These are phyloP conservation scores for Columba guinea DNA, from an alignment of 2,797 vertebrate species.

Conservation along the genomic window DNA sequence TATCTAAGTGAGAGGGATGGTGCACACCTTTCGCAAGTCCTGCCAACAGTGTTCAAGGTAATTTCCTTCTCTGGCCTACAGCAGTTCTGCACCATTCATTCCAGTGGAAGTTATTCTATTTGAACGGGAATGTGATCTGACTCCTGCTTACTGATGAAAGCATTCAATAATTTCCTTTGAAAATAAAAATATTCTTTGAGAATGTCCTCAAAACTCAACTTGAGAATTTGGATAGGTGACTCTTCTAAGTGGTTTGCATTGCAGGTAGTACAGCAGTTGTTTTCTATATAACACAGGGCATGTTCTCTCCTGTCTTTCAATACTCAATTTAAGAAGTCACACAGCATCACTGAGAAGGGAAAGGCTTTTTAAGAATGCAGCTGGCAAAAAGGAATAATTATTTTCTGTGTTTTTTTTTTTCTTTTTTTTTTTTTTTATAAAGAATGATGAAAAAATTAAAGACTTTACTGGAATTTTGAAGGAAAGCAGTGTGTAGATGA, in stretches of 20 bases:
- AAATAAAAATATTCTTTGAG: neutral
- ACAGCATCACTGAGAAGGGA: neutral
- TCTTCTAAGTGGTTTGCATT: neutral
- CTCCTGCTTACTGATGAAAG: neutral
- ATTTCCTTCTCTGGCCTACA: neutral
- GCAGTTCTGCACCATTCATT: neutral
- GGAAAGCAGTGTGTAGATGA: neutral
- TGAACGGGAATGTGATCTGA: neutral
- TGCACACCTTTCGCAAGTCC: rapidly evolving
- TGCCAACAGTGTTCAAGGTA: neutral
- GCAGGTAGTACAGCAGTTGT: neutral
- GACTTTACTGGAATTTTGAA: neutral
- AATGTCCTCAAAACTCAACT: neutral
- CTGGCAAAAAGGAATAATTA: neutral
- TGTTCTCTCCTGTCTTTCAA: neutral
- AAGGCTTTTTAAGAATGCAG: neutral
- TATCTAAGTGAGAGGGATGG: neutral
- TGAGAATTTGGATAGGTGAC: neutral
- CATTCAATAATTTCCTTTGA: neutral
- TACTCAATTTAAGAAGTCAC: neutral
- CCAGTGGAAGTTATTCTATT: neutral
- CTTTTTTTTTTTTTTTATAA: neutral
- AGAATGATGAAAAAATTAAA: neutral
- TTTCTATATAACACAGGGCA: neutral
- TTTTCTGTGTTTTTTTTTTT: neutral